Percentiles rank a stretch among this genome's conserved stretches.
Conservation (phyloP, 2,797 vertebrate genomes). For the Rhyacichthys aspro region DNA sequence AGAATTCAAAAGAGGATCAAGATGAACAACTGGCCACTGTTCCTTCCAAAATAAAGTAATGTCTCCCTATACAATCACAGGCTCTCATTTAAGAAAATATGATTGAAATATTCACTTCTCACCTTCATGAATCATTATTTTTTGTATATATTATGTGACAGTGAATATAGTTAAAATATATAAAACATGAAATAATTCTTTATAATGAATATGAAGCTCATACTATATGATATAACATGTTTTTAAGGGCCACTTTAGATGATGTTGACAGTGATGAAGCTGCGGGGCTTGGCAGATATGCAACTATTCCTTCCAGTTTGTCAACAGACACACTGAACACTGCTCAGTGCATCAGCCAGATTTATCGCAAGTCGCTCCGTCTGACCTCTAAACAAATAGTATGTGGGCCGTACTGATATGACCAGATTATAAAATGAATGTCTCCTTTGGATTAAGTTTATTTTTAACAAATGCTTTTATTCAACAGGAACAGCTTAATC, state of each 20-base stretch:
- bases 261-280: conserved; percentile 77
- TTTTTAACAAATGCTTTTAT: not conserved
- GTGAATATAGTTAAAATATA: too few species aligned
- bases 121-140: too few species aligned
- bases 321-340: conserved; percentile 62
- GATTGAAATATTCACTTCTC: too few species aligned
- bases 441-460: not conserved
- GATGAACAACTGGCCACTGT: conserved; percentile 44
- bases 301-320: conserved; percentile 30
- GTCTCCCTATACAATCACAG: too few species aligned
- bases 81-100: too few species aligned
- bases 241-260: conserved; percentile 59
- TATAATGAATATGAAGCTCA: too few species aligned
- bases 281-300: conserved; percentile 53
- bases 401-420: conserved; percentile 40
- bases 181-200: too few species aligned
- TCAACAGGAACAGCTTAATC: conserved; percentile 84
- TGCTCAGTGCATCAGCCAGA: conserved; percentile 73
- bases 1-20: conserved; percentile 60
- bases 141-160: too few species aligned
- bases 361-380: conserved; percentile 90
- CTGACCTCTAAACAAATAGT: conserved; percentile 91
- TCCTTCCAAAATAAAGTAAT: conserved; percentile 66
- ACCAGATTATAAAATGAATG: not conserved
- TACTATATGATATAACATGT: not conserved